Base-by-base conservation (phyloP, 1,140 invertebrate species). In the Lasioglossum baleicum region DNA sequence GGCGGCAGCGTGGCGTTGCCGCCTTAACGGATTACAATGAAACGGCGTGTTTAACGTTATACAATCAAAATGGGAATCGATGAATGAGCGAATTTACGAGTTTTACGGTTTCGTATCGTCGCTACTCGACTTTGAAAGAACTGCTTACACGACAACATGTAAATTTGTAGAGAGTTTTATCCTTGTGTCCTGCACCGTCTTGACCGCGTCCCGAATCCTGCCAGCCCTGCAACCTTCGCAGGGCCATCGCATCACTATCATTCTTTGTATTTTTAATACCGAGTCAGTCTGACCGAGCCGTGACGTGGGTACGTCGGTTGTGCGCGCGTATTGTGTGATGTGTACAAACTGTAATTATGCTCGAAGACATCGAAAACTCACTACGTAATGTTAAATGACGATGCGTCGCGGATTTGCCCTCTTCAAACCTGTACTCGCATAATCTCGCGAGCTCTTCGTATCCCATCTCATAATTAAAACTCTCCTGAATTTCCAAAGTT, bases 281-380 rank as follows among this genome's bases (percentile, higher is more conserved):
- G n/a, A 84, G 87, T 92, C 87, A 89, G 86, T 88, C 86, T 90
- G 88, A 75, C 89, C 89, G 84, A 90, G 84, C 88, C 86, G 86
- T 89, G 86, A 90, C 51, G 51, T 53, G 51, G 26, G 51, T 71
- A 69, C 78, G 72, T 90, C 88, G 90, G 87, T 91, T 92, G 90
- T 93, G 92, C 89, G 90, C 89, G 91, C 90, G 88, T 92, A 77
- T 68, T 87, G 80, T 86, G 88, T 87, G 61, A 82, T 42, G 90
- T 92, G 91, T 91, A 92, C 89, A 92, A 92, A 92, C 89, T 91
- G 92, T 91, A 91, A 91, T 90, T 92, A 92, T 92, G 92, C 88
- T 92, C 91, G 90, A 93, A 93, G 92, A 93, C 92, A 93, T 93
- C 92, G 90, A 93, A 93, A 92, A 92, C 89, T 91, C 91, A 89